These are phyloP conservation scores for Callorhinus ursinus DNA, from an alignment of 2,113 vertebrate genomes.

Conservation along the genomic window DNA sequence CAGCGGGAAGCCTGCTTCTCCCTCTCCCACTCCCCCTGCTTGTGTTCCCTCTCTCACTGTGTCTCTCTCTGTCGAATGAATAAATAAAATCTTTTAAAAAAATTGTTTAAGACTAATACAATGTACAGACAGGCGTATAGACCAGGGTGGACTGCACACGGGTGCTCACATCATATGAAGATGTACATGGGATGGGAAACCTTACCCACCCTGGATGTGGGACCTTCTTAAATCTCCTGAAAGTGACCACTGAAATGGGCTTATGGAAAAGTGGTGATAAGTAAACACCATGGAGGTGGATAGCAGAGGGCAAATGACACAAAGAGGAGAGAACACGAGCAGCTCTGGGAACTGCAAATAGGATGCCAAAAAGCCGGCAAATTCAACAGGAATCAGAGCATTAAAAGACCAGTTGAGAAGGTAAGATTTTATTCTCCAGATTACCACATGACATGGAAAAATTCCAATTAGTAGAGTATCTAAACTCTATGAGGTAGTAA, in stretches of 20 bases:
- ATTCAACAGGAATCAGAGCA: not conserved
- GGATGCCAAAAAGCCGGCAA: not conserved
- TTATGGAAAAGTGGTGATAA: not conserved
- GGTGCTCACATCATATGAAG: not conserved
- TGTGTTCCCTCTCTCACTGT: too few relatives aligned
- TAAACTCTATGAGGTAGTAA: not conserved
- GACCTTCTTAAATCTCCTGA: not conserved
- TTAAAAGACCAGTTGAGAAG: not conserved
- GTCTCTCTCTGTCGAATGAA: too few relatives aligned
- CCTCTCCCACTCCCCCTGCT: too few relatives aligned
- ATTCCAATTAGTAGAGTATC: not conserved
- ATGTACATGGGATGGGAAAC: not conserved
- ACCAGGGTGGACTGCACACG: too few relatives aligned
- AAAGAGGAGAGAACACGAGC: not conserved
- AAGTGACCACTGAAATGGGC: not conserved
- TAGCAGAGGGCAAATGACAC: not conserved
- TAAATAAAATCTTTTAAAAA: too few relatives aligned
- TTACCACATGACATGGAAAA: not conserved
- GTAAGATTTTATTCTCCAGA: not conserved
- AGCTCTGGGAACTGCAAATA: not conserved
- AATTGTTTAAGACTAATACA: not conserved
- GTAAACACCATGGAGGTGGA: not conserved
- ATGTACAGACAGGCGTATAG: not conserved
- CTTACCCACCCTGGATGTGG: not conserved
- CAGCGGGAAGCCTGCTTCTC: too few relatives aligned